Percentiles rank a stretch among this genome's conserved stretches.
These are phyloP conservation scores for Entomobrya multifasciata DNA, from an alignment of 2,888 invertebrate species.

Conservation along the genomic window DNA sequence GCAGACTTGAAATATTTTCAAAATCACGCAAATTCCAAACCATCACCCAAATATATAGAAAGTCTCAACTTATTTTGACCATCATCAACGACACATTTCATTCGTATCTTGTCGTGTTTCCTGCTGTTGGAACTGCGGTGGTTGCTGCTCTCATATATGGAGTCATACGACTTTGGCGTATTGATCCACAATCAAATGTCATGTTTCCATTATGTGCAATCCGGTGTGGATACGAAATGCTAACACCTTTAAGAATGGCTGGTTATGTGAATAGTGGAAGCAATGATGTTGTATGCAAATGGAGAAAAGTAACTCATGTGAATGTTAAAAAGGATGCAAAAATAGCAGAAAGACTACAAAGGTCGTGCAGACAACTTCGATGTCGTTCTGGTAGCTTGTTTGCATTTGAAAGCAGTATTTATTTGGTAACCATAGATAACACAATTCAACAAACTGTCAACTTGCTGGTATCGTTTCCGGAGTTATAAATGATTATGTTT, in stretches of 20 bases:
- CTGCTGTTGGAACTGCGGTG: neutral
- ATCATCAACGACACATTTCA: neutral
- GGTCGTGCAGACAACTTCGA: neutral
- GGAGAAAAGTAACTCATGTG: neutral
- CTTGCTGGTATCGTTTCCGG: slow-evolving; percentile 30
- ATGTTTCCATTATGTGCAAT: slow-evolving; percentile 52
- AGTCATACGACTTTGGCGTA: slow-evolving; percentile 2
- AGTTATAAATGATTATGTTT: too few species aligned
- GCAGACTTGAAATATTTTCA: neutral
- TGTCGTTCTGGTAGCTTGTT: slow-evolving; percentile 8
- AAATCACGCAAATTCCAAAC: neutral
- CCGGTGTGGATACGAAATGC: slow-evolving; percentile 36
- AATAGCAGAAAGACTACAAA: neutral
- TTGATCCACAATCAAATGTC: slow-evolving; percentile 42
- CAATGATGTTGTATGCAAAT: neutral
- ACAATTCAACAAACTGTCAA: slow-evolving; percentile 9
- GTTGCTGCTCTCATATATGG: neutral
- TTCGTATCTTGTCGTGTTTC: neutral
- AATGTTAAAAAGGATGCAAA: neutral
- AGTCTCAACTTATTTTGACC: neutral
- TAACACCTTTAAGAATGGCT: slow-evolving; percentile 28
- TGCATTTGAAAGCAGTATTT: slow-evolving; percentile 4
- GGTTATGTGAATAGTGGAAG: slow-evolving; percentile 8
- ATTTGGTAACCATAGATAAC: neutral
- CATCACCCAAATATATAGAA: neutral